Percentiles rank a stretch among this genome's conserved stretches.
Evolutionary conservation across 2,113 vertebrate species (phyloP).

Genomic region (Oryzias melastigma): DNA sequence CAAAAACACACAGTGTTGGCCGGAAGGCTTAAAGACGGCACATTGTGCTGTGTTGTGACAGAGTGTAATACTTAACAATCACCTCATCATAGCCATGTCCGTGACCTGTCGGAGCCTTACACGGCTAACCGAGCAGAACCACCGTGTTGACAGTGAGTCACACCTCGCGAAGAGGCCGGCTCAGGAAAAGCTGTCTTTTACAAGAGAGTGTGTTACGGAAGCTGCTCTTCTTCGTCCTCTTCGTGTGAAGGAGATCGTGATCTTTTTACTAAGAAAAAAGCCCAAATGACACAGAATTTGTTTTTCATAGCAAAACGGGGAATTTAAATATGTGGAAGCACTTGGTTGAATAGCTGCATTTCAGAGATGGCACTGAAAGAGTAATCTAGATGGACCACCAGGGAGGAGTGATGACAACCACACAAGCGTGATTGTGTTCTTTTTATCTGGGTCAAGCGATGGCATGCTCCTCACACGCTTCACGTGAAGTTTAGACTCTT

Average conservation of each 20-base stretch:
- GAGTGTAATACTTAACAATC: conserved; percentile 74
- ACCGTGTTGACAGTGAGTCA: conserved; percentile 70
- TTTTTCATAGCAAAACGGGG: no score
- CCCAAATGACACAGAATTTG: no score
- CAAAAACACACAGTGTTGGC: conserved; percentile 62
- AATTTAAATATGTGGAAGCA: no score
- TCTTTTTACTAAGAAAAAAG: no score
- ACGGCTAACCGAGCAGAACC: conserved; percentile 69
- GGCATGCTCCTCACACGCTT: conserved; percentile 45
- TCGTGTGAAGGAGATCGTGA: conserved; percentile 11
- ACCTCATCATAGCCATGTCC: conserved; percentile 74
- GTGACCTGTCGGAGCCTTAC: conserved; percentile 67
- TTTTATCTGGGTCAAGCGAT: conserved; percentile 37
- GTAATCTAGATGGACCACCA: conserved; percentile 49
- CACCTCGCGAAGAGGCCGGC: conserved; percentile 47
- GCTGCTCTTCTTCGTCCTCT: conserved; percentile 6
- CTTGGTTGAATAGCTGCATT: no score
- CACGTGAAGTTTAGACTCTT: conserved; percentile 55
- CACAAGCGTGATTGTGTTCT: conserved; percentile 13
- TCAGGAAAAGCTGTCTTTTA: conserved; percentile 38
- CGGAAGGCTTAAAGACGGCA: conserved; percentile 73
- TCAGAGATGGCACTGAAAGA: conserved; percentile 7
- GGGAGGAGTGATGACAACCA: conserved; percentile 48
- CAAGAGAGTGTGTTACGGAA: conserved; percentile 38
- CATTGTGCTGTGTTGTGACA: conserved; percentile 74